These are phyloP conservation scores for Stichopus chloronotus DNA, from an alignment of 35 echinoderm and acorn worm species.

Conservation along the genomic window DNA sequence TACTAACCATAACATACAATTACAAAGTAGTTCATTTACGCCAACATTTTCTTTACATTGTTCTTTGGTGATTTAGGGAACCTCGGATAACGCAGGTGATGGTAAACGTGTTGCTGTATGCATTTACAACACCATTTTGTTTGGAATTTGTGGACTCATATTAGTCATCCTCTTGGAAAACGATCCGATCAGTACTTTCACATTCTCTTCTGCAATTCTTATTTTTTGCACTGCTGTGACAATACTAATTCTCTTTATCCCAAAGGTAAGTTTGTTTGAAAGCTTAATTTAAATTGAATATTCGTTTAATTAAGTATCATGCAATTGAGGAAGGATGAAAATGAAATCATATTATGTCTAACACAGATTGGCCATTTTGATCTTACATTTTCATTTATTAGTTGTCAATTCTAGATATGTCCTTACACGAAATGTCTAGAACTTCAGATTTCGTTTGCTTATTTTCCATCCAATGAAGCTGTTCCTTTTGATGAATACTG, in stretches of 20 bases:
- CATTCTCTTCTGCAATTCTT: neutral
- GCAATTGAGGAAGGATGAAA: neutral
- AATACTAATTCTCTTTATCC: neutral
- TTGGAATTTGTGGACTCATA: slow-evolving; percentile 1
- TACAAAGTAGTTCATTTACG: too few species aligned
- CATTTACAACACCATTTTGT: slow-evolving; percentile 17
- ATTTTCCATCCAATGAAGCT: too few species aligned
- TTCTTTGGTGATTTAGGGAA: neutral
- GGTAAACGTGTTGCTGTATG: neutral
- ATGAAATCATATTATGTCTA: neutral
- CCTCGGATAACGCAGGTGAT: neutral
- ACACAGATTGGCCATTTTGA: neutral
- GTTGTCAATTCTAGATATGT: neutral
- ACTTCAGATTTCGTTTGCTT: too few species aligned
- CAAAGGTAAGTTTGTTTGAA: slow-evolving; percentile 7
- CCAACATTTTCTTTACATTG: too few species aligned
- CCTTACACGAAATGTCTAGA: too few species aligned
- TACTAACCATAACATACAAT: too few species aligned
- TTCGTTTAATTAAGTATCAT: neutral
- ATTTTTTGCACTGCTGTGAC: slow-evolving; percentile 11
- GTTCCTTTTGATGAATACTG: too few species aligned
- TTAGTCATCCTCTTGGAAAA: neutral
- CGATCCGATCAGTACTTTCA: neutral
- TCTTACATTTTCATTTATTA: neutral
- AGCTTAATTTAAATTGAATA: neutral